Evolutionary conservation across 2,797 vertebrate genomes (phyloP), one percentile per base, ranked within the genome.

Genomic region (Brotogeris chrysoptera): DNA sequence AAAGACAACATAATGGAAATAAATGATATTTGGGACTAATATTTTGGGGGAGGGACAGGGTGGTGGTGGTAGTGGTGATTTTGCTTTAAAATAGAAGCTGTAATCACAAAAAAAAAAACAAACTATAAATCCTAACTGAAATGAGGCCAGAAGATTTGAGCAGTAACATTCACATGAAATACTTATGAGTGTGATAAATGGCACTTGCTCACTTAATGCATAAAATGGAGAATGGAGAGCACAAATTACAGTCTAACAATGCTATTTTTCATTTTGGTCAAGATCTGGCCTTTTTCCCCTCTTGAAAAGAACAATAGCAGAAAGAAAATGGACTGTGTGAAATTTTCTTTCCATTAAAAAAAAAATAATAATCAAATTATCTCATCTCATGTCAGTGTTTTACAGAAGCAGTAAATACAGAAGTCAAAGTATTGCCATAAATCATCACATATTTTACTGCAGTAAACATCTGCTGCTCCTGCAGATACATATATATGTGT

Each of bases 401-500:
- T 57, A 5, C n/a, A 83, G 38, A 24, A 86, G 30, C 38, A 86
- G 34, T 52, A 55, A 43, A 18, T 66, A 80, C 25, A 80, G 63
- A 69, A 92, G 36, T 5, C 60, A 11, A 69, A 68, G 16, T 25
- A 81, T 13, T 76, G 53, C 25, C 27, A 53, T 81, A 86, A 71
- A 71, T 91, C 49, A 86, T 46, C 38, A 52, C 7, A 20, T 65
- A 53, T 79, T 86, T 90, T 72, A 71, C 61, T 86, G 46, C 21
- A 72, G 36, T 53, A 90, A 90, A 92, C 43, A 65, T 93, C 77
- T 95, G 59, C 72, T 92, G 49, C 57, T 80, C 39, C 63, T 88
- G 52, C 44, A 83, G 69, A 57, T 50, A 80, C 44, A 61, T 20
- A 36, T 34, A 16, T 16, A 34, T 24, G 55, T 20, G 20, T 44